These are phyloP conservation scores for Porites australiensis DNA, from an alignment of 64 coral and sea anemone species.

Conservation along the genomic window DNA sequence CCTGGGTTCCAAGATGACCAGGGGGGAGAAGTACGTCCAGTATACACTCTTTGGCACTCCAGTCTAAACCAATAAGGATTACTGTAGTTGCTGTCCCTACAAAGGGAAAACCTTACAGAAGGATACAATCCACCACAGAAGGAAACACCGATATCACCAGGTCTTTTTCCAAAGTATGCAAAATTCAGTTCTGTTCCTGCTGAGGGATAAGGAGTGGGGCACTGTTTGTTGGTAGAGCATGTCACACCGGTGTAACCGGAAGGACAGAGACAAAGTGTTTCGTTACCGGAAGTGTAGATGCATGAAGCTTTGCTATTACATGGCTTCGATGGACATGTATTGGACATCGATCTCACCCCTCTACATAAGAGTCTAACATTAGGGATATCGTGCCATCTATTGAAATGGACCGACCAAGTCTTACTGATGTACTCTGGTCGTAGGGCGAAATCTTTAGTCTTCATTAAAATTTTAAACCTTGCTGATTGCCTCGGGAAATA, in stretches of 20 bases:
- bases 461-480: background rate
- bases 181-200: background rate
- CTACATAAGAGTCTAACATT: constrained; percentile 60
- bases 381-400: constrained; percentile 12
- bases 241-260: constrained; percentile 18
- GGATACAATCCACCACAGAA: constrained; percentile 52
- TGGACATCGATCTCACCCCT: constrained; percentile 6
- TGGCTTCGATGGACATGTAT: constrained; percentile 9
- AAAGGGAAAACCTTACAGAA: too few species aligned
- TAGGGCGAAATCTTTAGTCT: constrained; percentile 60
- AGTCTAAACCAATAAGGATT: too few species aligned
- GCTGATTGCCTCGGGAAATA: background rate
- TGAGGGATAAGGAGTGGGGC: background rate
- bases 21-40: too few species aligned
- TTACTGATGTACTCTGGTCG: constrained; percentile 89
- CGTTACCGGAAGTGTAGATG: constrained; percentile 77
- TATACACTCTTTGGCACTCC: too few species aligned
- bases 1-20: background rate
- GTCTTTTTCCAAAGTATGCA: background rate
- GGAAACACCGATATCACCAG: constrained; percentile 37
- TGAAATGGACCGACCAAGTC: constrained; percentile 52
- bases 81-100: too few species aligned
- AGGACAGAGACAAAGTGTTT: constrained; percentile 77
- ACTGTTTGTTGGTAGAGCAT: constrained; percentile 55
- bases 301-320: constrained; percentile 48